phyloP scores from a whole-genome alignment of 2,113 vertebrate species.

The Lichenostomus cassidix region DNA sequence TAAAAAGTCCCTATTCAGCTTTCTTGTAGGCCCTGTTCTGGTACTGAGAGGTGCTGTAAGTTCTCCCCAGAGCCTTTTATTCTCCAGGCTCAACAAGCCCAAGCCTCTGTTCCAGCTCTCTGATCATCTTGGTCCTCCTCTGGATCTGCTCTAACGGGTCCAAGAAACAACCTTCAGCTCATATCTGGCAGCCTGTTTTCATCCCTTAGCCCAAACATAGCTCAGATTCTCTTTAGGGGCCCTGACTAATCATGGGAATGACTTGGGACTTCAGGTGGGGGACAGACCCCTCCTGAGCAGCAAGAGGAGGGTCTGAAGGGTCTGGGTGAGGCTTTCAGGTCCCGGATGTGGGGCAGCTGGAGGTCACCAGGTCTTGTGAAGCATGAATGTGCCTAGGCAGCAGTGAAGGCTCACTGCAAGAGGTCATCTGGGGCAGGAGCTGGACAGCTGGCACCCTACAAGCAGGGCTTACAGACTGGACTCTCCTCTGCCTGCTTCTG shows the following conservation, averaged over 20 bases:
- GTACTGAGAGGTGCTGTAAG: neutral
- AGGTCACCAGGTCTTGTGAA: neutral
- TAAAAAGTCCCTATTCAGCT: neutral
- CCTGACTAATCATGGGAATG: neutral
- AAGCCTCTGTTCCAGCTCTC: neutral
- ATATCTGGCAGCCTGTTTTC: neutral
- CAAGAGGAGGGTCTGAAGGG: neutral
- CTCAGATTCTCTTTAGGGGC: neutral
- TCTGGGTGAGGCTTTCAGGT: neutral
- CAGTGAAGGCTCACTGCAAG: neutral
- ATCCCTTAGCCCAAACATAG: neutral
- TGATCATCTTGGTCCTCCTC: neutral
- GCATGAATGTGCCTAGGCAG: fast-evolving
- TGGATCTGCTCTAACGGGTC: neutral
- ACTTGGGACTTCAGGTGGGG: neutral
- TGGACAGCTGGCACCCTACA: neutral
- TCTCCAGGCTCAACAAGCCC: neutral
- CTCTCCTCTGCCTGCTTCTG: neutral
- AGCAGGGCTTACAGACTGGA: neutral
- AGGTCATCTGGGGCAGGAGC: neutral
- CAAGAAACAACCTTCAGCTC: neutral
- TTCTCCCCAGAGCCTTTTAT: neutral
- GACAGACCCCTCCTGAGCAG: neutral
- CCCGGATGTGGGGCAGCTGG: neutral
- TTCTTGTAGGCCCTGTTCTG: neutral